Conservation (phyloP, 1,140 invertebrate genomes). For the Sycophila sp. region DNA sequence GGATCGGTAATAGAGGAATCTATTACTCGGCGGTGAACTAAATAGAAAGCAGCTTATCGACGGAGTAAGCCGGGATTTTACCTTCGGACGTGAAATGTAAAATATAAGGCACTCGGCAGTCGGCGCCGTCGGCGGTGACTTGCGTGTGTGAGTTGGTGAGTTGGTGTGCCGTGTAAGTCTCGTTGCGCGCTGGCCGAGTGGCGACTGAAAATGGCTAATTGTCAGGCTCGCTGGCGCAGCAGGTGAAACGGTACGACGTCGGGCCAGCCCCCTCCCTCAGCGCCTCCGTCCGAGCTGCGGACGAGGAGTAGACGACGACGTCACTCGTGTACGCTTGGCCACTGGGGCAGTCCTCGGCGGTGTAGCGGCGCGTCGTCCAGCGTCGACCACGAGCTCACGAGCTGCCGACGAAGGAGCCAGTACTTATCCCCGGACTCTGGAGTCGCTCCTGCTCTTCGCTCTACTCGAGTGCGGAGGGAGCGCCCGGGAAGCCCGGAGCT, state of each 20-base stretch:
- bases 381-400: not conserved
- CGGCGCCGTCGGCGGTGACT: too few relatives aligned
- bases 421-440: not conserved
- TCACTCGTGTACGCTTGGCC: not conserved
- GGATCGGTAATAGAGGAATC: too few relatives aligned
- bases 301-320: not conserved
- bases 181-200: conserved; percentile 40
- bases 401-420: not conserved
- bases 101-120: too few relatives aligned
- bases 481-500: not conserved
- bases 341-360: not conserved
- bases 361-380: conserved; percentile 8
- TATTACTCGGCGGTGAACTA: too few relatives aligned
- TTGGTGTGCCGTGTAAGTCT: not conserved
- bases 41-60: too few relatives aligned
- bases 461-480: not conserved
- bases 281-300: not conserved
- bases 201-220: conserved; percentile 65
- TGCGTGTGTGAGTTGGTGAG: not conserved
- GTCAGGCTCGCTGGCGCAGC: conserved; percentile 56
- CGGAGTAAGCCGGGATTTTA: too few relatives aligned
- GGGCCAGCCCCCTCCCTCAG: too few relatives aligned
- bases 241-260: conserved; percentile 52
- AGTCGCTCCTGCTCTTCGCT: too few relatives aligned
- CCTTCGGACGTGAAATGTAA: too few relatives aligned